These are phyloP conservation scores for Chloroclystis v-ata DNA, from an alignment of 2,888 invertebrate genomes.

Conservation along the genomic window DNA sequence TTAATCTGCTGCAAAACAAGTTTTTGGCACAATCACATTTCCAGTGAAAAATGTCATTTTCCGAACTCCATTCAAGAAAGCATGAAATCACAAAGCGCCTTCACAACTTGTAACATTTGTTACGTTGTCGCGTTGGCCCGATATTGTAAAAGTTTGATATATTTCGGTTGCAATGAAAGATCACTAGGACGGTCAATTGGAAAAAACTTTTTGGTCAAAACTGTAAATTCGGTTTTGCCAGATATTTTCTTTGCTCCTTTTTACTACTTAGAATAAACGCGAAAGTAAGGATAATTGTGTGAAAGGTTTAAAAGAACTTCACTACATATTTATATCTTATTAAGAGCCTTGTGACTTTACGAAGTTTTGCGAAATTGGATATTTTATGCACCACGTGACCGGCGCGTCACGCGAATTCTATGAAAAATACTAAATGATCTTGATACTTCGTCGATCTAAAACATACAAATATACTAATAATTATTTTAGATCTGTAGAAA, in stretches of 20 bases:
- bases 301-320: no score
- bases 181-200: constrained; percentile 10
- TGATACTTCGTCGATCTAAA: no score
- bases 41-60: constrained; percentile 13
- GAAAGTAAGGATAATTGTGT: neutral
- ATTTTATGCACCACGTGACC: no score
- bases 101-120: constrained; percentile 18
- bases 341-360: no score
- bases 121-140: constrained; percentile 10
- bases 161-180: constrained; percentile 31
- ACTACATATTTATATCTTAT: no score
- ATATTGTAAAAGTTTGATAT: constrained; percentile 45
- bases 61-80: constrained; percentile 17
- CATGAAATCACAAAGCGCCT: constrained; percentile 5
- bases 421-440: no score
- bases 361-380: no score
- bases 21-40: constrained; percentile 7
- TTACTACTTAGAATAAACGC: neutral
- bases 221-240: neutral
- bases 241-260: neutral
- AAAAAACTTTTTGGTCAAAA: constrained; percentile 13
- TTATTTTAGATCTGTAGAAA: no score
- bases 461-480: no score
- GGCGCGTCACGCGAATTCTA: no score
- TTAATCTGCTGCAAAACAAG: neutral